Percentiles rank a stretch among this genome's conserved stretches.
These are phyloP conservation scores for Alosa sapidissima DNA, from an alignment of 2,797 vertebrate species.

Conservation along the genomic window DNA sequence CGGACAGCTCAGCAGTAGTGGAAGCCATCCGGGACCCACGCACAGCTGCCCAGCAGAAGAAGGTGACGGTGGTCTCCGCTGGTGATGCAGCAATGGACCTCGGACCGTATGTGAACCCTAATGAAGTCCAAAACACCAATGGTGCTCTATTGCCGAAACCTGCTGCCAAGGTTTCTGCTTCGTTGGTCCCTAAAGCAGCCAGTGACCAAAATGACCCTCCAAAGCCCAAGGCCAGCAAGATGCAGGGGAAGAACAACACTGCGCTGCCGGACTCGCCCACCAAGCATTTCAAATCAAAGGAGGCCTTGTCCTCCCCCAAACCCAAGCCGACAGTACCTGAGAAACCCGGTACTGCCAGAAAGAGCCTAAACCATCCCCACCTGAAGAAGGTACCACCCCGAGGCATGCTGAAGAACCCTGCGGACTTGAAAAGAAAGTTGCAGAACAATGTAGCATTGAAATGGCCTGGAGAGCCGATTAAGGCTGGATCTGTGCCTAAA, in stretches of 20 bases:
- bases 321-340: conserved; percentile 60
- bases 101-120: conserved; percentile 78
- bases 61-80: conserved; percentile 25
- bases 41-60: conserved; percentile 40
- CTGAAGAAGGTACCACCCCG: conserved; percentile 65
- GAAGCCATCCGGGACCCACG: conserved; percentile 54
- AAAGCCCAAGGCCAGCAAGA: conserved; percentile 47
- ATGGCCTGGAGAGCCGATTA: conserved; percentile 69
- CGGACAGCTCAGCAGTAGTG: conserved; percentile 47
- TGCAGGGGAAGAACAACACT: conserved; percentile 54
- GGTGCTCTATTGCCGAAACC: conserved; percentile 51
- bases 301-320: conserved; percentile 55
- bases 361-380: conserved; percentile 57
- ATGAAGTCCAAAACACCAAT: conserved; percentile 77
- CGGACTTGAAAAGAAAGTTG: conserved; percentile 65
- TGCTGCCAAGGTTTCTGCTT: conserved; percentile 37
- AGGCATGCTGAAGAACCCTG: conserved; percentile 60
- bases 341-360: conserved; percentile 57
- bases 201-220: conserved; percentile 56
- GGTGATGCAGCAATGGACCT: conserved; percentile 63
- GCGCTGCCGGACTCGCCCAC: conserved; percentile 57
- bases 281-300: conserved; percentile 65
- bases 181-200: conserved; percentile 51
- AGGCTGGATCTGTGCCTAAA: conserved; percentile 73
- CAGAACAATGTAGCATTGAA: conserved; percentile 67